These are phyloP conservation scores for Penaeus japonicus DNA, from an alignment of 1,140 invertebrate species.

Conservation along the genomic window DNA sequence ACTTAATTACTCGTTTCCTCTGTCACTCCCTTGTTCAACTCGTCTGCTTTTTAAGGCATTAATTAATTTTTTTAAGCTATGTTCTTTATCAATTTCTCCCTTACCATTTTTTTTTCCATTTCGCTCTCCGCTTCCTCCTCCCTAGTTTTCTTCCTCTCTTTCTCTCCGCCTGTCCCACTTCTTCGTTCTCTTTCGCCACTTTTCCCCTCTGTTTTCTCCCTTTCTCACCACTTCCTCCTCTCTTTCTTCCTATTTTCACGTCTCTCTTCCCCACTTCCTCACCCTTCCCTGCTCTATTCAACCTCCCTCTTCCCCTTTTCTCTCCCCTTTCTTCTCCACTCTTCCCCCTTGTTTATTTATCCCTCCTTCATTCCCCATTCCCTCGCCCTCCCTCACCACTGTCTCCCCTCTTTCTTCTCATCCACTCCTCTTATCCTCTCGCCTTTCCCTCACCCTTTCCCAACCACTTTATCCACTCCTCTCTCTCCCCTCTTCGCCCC, in stretches of 20 bases:
- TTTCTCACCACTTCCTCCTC: not conserved
- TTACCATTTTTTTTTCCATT: not conserved
- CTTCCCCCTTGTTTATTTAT: not conserved
- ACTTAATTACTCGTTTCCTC: no score
- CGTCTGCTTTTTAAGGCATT: no score
- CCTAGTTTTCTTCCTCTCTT: not conserved
- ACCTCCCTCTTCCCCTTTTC: not conserved
- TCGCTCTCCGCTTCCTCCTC: not conserved
- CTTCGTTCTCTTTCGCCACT: not conserved
- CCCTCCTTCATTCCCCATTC: not conserved
- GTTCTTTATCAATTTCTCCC: not conserved
- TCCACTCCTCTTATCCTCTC: not conserved
- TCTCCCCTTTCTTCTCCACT: not conserved
- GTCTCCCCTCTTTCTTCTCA: no score
- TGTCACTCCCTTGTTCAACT: no score
- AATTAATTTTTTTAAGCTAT: no score
- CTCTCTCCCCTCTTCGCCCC: not conserved
- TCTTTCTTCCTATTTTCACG: not conserved
- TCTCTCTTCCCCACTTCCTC: not conserved
- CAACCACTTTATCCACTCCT: not conserved
- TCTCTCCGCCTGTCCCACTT: not conserved
- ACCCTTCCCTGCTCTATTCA: not conserved
- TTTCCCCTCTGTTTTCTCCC: not conserved
- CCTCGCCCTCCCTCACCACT: not conserved
- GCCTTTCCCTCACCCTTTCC: not conserved